Base-by-base conservation (phyloP, 2,113 vertebrate genomes). In the Dicrurus megarhynchus region DNA sequence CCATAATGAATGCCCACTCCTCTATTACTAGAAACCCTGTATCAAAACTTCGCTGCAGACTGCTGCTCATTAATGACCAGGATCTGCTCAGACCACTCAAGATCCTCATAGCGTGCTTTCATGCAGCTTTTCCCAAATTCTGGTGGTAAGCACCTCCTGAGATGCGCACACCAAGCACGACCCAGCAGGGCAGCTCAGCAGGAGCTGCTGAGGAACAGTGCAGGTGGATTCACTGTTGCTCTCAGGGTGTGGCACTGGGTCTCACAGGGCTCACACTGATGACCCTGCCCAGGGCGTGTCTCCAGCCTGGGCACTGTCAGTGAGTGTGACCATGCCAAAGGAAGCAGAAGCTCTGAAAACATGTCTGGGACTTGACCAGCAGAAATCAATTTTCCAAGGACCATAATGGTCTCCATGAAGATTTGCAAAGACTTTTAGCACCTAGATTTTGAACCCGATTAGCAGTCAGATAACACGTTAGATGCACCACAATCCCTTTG, bases 271-370 rank as follows among this genome's bases (percentile, higher is more conserved):
- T 80, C n/a, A 20, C 1, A 5, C 35, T 2, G 1, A 17, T 8
- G 4, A 16, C 15, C 1, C 1, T 27, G 12, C 5, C 35, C 59
- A 9, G 59, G n/a, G 5, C 0, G 0, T 7, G 8, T 8, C 69
- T 64, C 50, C 74, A 64, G 44, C 22, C 37, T 15, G 19, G 61
- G 17, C 67, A 41, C 41, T 3, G 19, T 3, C 61, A 35, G 41
- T 0, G 3, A 42, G 18, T 24, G 20, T 56, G 7, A 60, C 11
- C 0, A 1, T 42, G 46, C 6, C 3, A 11, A 83, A 65, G 41
- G 16, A 56, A 32, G 30, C 5, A 81, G 59, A 13, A 70, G 21
- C 21, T 86, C 75, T 91, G 24, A 47, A 86, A 52, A 37, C 15
- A 3, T 3, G 16, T 3, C 35, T 56, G 30, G 30, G n/a, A 53